Evolutionary conservation across 2,888 invertebrate species (phyloP).

Genomic region (Byasa hedistus): DNA sequence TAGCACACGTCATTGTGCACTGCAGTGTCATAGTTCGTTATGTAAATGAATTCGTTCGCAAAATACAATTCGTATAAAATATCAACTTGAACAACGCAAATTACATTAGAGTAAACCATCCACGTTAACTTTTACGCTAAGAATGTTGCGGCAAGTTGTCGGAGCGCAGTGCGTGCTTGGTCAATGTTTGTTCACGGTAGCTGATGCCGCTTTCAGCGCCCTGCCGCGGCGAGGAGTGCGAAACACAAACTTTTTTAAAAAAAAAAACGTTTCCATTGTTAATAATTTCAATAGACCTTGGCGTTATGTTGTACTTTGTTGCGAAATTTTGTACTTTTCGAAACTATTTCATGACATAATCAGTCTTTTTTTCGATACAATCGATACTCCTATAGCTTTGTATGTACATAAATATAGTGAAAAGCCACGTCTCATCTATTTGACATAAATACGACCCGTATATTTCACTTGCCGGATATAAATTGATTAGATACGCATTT

Average conservation of each 20-base stretch:
- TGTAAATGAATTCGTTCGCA: conserved; percentile 60
- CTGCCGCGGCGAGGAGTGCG: conserved; percentile 51
- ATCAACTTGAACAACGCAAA: conserved; percentile 74
- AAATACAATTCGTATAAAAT: conserved; percentile 53
- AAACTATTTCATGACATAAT: background rate
- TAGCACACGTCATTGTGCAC: conserved; percentile 56
- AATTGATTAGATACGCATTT: conserved; percentile 22
- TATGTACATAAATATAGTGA: background rate
- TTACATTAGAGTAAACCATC: conserved; percentile 78
- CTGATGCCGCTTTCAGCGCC: conserved; percentile 52
- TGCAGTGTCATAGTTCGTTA: conserved; percentile 58
- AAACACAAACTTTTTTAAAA: conserved; percentile 37
- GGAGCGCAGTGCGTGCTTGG: conserved; percentile 70
- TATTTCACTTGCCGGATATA: conserved; percentile 4
- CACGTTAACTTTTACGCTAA: conserved; percentile 79
- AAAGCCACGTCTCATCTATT: background rate
- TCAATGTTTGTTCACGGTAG: conserved; percentile 72
- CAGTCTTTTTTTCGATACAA: background rate
- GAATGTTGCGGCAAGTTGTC: conserved; percentile 78
- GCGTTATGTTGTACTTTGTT: conserved; percentile 34
- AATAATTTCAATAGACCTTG: conserved; percentile 37
- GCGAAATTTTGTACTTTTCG: conserved; percentile 20
- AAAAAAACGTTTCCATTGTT: conserved; percentile 35
- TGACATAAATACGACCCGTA: conserved; percentile 4
- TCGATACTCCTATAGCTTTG: background rate